Conservation (phyloP, 2,888 invertebrate genomes). For the Stegophylla sp. region DNA sequence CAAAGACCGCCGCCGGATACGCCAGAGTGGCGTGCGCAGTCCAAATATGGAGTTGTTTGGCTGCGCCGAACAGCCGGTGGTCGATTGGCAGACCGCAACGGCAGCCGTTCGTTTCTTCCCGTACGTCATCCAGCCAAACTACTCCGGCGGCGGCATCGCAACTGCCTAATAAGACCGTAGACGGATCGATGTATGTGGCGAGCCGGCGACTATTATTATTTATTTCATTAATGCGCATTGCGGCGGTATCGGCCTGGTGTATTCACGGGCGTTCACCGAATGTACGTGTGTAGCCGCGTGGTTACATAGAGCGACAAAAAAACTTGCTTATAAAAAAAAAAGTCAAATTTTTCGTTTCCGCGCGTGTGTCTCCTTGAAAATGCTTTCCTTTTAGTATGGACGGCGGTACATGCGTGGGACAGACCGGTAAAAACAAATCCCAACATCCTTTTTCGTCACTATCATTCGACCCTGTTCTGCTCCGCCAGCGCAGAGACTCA, state of each 20-base stretch:
- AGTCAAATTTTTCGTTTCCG: background rate
- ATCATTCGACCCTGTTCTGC: background rate
- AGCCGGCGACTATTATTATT: background rate
- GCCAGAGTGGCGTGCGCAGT: slow-evolving; percentile 28
- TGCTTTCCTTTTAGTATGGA: background rate
- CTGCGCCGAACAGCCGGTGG: slow-evolving; percentile 41
- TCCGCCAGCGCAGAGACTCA: background rate
- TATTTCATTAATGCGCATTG: too few relatives aligned
- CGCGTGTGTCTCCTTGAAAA: background rate
- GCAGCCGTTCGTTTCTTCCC: slow-evolving; percentile 28
- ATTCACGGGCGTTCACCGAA: background rate
- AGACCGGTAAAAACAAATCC: background rate
- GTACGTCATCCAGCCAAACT: background rate
- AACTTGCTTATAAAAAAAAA: too few relatives aligned
- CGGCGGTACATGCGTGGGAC: background rate
- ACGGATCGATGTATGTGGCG: slow-evolving; percentile 18
- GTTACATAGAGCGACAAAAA: too few relatives aligned
- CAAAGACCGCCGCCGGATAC: background rate
- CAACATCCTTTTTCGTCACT: background rate
- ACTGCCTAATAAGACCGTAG: too few relatives aligned
- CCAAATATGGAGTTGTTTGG: slow-evolving; percentile 55
- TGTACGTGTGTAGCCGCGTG: background rate
- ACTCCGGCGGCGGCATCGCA: background rate
- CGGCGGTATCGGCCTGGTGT: too few relatives aligned
- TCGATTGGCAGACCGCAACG: slow-evolving; percentile 23